phyloP scores from a whole-genome alignment of 1,140 invertebrate genomes.

The Oryzaephilus surinamensis region DNA sequence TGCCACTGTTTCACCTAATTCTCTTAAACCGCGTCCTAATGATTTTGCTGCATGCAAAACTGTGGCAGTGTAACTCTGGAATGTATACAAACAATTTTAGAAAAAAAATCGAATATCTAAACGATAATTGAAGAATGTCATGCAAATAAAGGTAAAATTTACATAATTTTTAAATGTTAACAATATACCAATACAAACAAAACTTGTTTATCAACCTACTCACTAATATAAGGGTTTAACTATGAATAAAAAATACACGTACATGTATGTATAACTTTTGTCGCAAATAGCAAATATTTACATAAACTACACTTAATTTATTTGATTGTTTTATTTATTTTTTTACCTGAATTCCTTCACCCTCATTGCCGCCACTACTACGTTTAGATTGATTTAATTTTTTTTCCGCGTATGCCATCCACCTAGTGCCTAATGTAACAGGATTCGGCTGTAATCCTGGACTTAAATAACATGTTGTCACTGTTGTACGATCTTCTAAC shows the following conservation, averaged over 20 bases:
- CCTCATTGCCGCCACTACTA: constrained; percentile 77
- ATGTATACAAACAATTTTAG: too few relatives aligned
- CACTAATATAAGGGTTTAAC: too few relatives aligned
- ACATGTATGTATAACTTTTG: too few relatives aligned
- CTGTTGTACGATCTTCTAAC: constrained; percentile 72
- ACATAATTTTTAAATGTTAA: too few relatives aligned
- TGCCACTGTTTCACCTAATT: constrained; percentile 88
- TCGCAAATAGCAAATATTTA: too few relatives aligned
- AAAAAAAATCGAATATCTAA: background rate
- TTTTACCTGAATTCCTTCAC: constrained; percentile 37
- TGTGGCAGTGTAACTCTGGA: constrained; percentile 89
- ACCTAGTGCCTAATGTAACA: constrained; percentile 74
- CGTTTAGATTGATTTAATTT: constrained; percentile 69
- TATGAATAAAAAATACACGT: too few relatives aligned
- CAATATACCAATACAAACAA: too few relatives aligned
- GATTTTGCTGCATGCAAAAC: constrained; percentile 92
- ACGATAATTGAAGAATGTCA: background rate
- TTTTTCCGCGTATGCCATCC: constrained; percentile 75
- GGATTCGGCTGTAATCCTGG: constrained; percentile 79
- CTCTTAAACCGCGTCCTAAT: constrained; percentile 70
- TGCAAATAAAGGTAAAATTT: too few relatives aligned
- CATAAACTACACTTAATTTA: too few relatives aligned
- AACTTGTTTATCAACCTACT: too few relatives aligned
- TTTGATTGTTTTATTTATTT: background rate
- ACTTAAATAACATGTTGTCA: constrained; percentile 84